Base-by-base conservation (phyloP, 2,113 vertebrate species). In the Promerops cafer region DNA sequence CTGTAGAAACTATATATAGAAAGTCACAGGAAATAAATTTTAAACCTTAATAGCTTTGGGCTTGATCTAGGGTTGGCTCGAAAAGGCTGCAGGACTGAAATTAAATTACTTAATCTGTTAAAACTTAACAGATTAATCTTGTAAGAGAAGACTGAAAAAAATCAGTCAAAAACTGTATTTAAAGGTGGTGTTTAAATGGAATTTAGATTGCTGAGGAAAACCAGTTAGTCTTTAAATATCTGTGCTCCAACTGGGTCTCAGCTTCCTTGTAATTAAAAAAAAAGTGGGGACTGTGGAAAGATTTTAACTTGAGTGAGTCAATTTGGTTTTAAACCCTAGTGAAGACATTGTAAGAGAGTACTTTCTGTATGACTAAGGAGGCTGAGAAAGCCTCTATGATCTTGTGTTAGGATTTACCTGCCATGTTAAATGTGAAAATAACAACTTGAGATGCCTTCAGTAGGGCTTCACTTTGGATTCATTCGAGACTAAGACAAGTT, bases 211-310 rank as follows among this genome's bases (percentile, higher is more conserved):
- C 20, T 40, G 49, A 61, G 27, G 26, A 33, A 56, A 42, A 65
- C 0, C 6, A 49, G 22, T 2, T 52, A 24, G 7, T 50, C n/a
- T 86, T 83, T 70, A 44, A 83, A 61, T 42, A 52, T 60, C 18
- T 64, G 11, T 80, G 7, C 24, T 65, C n/a, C 31, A 83, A 52
- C 2, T 64, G 14, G 2, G 4, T 77, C 16, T 89, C 4, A 3
- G 1, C 40, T 87, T 81, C 10, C 17, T 39, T 57, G 6, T 61
- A 60, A 83, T 10, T 31, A 22, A 35, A 77, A 60, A 24, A n/a
- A 35, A 14, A 20, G 1, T 8, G 9, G 12, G 5, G 11, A 16
- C 7, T 16, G 12, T 4, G 8, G 11, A 10, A 22, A 26, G 6
- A 1, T 9, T 70, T 45, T 79, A 35, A 22, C 10, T 56, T 59